phyloP scores from a whole-genome alignment of 2,113 vertebrate genomes.

The Patagioenas fasciata region DNA sequence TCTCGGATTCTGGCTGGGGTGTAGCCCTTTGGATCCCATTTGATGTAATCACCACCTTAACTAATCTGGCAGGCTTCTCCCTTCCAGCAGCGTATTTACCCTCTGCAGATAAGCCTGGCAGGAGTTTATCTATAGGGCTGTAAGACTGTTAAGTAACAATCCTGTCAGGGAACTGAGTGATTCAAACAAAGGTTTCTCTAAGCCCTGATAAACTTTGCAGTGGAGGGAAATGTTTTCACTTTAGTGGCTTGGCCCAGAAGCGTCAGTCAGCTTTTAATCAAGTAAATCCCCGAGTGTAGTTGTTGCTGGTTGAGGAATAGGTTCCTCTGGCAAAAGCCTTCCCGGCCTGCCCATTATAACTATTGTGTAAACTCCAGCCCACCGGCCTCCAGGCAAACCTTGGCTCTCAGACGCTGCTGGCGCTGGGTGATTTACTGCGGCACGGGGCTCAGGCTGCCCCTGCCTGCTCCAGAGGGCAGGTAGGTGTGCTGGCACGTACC shows the following conservation, averaged over 20 bases:
- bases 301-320: background rate
- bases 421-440: background rate
- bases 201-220: conserved; percentile 15
- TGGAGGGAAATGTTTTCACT: background rate
- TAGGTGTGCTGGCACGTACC: background rate
- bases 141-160: conserved; percentile 53
- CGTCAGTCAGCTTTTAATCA: background rate
- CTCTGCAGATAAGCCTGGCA: background rate
- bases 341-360: background rate
- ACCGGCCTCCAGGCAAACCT: accelerated
- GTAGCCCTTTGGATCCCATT: background rate
- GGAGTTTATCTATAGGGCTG: conserved; percentile 54
- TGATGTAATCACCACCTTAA: background rate
- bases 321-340: background rate
- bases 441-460: background rate
- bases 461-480: background rate
- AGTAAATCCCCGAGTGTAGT: background rate
- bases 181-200: conserved; percentile 18
- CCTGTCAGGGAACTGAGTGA: background rate
- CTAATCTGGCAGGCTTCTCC: background rate
- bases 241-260: background rate
- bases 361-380: background rate
- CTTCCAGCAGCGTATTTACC: background rate
- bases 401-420: background rate
- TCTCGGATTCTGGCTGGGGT: background rate